Evolutionary conservation across 1,140 invertebrate species (phyloP).

Genomic region (Delia radicum): DNA sequence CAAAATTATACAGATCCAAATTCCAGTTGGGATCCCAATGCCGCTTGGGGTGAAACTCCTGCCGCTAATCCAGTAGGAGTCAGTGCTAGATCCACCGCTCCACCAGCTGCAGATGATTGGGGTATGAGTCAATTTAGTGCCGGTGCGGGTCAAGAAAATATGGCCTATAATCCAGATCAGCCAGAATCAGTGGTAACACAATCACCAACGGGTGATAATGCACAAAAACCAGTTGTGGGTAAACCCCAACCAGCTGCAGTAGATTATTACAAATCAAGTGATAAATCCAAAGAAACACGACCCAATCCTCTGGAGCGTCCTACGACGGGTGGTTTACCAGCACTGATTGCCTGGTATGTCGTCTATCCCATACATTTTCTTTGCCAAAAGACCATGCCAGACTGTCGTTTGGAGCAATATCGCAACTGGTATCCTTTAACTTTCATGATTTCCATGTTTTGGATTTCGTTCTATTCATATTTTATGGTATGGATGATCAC

Average conservation of each 20-base stretch:
- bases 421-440: constrained; percentile 84
- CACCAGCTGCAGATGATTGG: constrained; percentile 45
- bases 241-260: constrained; percentile 33
- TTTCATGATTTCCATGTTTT: constrained; percentile 87
- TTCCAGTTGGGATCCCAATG: constrained; percentile 58
- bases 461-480: constrained; percentile 93
- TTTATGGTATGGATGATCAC: constrained; percentile 96
- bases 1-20: constrained; percentile 53
- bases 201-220: constrained; percentile 27
- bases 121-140: constrained; percentile 43
- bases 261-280: constrained; percentile 54
- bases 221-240: constrained; percentile 28
- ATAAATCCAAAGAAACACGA: constrained; percentile 44
- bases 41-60: constrained; percentile 42
- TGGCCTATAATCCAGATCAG: constrained; percentile 51
- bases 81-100: constrained; percentile 41
- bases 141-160: constrained; percentile 45
- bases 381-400: constrained; percentile 84
- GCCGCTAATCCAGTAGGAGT: constrained; percentile 40
- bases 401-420: constrained; percentile 77
- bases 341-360: constrained; percentile 70
- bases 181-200: constrained; percentile 44
- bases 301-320: constrained; percentile 52
- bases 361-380: constrained; percentile 83
- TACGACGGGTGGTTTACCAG: constrained; percentile 58